These are phyloP conservation scores for Ichneumon xanthorius DNA, from an alignment of 2,888 invertebrate genomes.

Conservation along the genomic window DNA sequence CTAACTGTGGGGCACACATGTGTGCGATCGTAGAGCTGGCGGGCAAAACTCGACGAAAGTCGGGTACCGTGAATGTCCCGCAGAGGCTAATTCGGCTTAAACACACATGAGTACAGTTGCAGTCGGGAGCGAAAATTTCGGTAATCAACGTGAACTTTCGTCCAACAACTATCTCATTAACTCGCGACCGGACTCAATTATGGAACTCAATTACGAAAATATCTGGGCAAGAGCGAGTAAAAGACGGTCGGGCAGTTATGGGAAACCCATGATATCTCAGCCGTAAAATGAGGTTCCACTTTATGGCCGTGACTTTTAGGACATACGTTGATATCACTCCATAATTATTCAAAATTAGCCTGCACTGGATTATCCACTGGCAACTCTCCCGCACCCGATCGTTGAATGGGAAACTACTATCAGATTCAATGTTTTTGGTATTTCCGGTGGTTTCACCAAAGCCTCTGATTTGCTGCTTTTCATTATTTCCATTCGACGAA, in stretches of 20 bases:
- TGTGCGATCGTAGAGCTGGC: neutral
- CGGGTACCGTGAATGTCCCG: conserved; percentile 30
- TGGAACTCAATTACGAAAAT: conserved; percentile 3
- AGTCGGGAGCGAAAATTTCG: neutral
- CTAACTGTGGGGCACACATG: neutral
- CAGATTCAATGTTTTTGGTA: neutral
- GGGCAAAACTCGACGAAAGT: neutral
- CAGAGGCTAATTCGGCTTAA: conserved; percentile 14
- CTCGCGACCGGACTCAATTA: neutral
- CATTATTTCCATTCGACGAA: conserved; percentile 11
- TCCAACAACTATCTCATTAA: neutral
- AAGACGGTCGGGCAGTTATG: neutral
- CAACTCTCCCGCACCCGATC: neutral
- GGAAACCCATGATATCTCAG: neutral
- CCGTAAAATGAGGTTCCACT: neutral
- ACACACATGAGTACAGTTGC: neutral
- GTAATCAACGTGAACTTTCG: neutral
- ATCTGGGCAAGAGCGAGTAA: neutral
- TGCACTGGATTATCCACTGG: no score
- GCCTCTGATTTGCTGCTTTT: neutral
- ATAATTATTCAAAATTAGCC: no score
- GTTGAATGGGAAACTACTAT: neutral
- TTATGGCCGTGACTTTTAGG: no score
- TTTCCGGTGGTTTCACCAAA: neutral
- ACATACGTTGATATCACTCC: no score